Conservation (phyloP, 2,113 vertebrate genomes). For the Percina caprodes region DNA sequence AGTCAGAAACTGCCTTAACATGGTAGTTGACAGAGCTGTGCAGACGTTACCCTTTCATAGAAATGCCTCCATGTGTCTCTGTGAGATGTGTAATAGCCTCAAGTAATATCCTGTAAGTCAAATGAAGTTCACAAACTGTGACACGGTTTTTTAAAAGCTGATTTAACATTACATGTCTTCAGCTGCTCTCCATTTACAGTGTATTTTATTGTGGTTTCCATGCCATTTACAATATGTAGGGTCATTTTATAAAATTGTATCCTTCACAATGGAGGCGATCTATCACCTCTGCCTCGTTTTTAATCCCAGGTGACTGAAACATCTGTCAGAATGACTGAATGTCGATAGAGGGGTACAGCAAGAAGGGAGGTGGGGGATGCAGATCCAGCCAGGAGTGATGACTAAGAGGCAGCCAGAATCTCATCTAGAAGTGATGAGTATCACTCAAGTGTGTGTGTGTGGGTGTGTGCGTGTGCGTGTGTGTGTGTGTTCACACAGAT, state of each 20-base stretch:
- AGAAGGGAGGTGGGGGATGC: conserved; percentile 7
- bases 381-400: conserved; percentile 68
- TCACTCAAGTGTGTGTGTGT: conserved; percentile 49
- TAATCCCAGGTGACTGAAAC: conserved; percentile 76
- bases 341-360: conserved; percentile 62
- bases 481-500: no score
- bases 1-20: conserved; percentile 23
- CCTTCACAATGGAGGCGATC: conserved; percentile 64
- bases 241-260: conserved; percentile 65
- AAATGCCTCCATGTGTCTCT: neutral
- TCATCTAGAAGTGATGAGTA: conserved; percentile 61
- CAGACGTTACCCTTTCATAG: conserved; percentile 1
- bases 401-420: conserved; percentile 43
- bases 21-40: neutral
- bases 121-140: conserved; percentile 28
- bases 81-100: conserved; percentile 21
- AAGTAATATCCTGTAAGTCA: conserved; percentile 39
- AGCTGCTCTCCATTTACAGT: conserved; percentile 47
- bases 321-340: conserved; percentile 77
- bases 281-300: conserved; percentile 70
- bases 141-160: conserved; percentile 31
- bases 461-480: conserved; percentile 1
- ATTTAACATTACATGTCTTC: conserved; percentile 35
- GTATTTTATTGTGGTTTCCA: conserved; percentile 59
- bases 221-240: conserved; percentile 59